Base-by-base conservation (phyloP, 2,888 invertebrate species). In the Capitulum mitella region DNA sequence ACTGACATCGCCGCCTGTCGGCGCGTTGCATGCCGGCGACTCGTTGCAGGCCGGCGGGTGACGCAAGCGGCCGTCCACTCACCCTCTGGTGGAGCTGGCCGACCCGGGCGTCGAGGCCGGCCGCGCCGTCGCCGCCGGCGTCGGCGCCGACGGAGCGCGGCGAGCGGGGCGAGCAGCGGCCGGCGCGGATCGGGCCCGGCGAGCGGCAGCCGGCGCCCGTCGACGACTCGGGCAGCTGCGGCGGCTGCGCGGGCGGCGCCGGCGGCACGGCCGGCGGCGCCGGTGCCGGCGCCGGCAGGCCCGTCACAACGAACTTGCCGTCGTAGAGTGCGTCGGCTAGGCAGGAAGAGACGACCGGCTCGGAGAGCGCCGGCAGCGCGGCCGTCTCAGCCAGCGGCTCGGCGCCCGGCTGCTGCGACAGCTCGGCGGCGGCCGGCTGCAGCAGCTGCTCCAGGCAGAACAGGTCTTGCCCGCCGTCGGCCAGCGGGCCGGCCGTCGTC, bases 201-300 rank as follows among this genome's bases (percentile, higher is more conserved):
- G 77, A 75, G 77, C 64, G 6, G 74, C 48, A 54, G 16, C 8
- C 64, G 16, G 37, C 22, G 29, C 74, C 43, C 48, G 48, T 77
- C 91, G 81, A 90, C 90, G 46, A 90, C 91, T 79, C 91, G 92
- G 0, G 94, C 93, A 75, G 93, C 93, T 0, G 94, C 51, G 77
- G 26, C 61, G 43, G 43, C 37, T 46, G 77, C 32, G 29, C 61
- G 34, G 12, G 22, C 79, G 22, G 77, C 76, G 10, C 78, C 77
- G 26, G 75, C 22, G 70, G 2, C 19, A 3, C 16, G 64, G 3
- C 32, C 78, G 48, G 76, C 79, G 80, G 81, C 29, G 81, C 80
- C 80, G 81, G 80, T 16, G 81, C 81, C 78, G 82, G 84, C 79
- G 79, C 3, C 29, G 3, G n/a, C 26, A n/a, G 6, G 22, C 40